These are phyloP conservation scores for Smithornis capensis DNA, from an alignment of 2,113 vertebrate genomes.

Conservation along the genomic window DNA sequence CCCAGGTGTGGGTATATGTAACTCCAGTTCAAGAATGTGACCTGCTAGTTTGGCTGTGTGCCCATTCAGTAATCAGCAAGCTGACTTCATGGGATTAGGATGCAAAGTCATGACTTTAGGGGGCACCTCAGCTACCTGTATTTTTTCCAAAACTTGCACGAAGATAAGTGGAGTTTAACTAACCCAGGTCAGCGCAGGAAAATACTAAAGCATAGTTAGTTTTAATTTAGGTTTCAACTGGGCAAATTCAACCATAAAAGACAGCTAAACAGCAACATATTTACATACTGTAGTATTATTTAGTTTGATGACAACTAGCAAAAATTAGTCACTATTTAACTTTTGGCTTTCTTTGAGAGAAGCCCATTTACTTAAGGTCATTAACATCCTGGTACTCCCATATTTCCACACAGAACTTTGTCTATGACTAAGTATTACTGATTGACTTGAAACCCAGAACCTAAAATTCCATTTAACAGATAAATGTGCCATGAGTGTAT, in stretches of 20 bases:
- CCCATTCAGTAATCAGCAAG: background rate
- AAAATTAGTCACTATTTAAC: background rate
- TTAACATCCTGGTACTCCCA: background rate
- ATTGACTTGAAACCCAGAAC: background rate
- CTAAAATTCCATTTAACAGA: background rate
- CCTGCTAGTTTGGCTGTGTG: background rate
- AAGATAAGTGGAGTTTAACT: background rate
- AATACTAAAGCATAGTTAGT: background rate
- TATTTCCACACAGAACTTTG: background rate
- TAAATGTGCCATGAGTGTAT: too few relatives aligned
- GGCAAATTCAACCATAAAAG: background rate
- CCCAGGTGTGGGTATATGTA: background rate
- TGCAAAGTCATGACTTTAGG: background rate
- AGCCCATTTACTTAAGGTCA: background rate
- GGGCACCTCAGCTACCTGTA: background rate
- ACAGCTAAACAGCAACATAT: background rate
- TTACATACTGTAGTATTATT: background rate
- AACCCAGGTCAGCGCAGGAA: background rate
- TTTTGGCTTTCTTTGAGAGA: background rate
- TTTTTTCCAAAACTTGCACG: background rate
- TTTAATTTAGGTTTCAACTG: background rate
- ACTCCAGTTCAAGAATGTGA: background rate
- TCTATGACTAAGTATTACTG: background rate
- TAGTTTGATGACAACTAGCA: background rate
- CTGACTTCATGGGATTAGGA: background rate